Evolutionary conservation across 2,888 invertebrate genomes (phyloP), one percentile per base, ranked within the genome.

Genomic region (Enchytraeus crypticus): DNA sequence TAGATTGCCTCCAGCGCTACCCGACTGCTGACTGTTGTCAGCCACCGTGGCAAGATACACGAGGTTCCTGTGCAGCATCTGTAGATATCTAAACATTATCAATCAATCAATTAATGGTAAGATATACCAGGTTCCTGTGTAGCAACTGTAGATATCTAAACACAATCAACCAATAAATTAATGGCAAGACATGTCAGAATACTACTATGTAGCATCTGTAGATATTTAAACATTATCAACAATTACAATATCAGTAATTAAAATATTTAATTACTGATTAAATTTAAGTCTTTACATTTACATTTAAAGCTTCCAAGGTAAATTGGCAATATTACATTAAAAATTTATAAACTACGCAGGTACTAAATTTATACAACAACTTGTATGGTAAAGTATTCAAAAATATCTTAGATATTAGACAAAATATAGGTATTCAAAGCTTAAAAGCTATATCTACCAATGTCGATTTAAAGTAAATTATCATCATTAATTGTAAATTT

Each of bases 1-100:
- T n/a, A n/a, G n/a, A n/a, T n/a, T n/a, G n/a, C n/a, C n/a, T n/a
- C n/a, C n/a, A n/a, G n/a, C n/a, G n/a, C n/a, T n/a, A n/a, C n/a
- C n/a, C n/a, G n/a, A n/a, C n/a, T n/a, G n/a, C 82, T 92, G 92
- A 76, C 89, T 89, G 23, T 91, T 88, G 82, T 98, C 97, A n/a
- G 96, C 96, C 63, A 97, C 85, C 30, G 92, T 91, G 8, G 96
- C 95, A 71, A 98, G 83, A 79, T 93, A 96, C 0, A 96, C 90
- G 64, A 98, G 84, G 82, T 98, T 98, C 68, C 95, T 84, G 77
- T 98, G 97, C 66, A 98, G 81, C 65, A 90, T 86, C 80, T 93
- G 90, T 77, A 96, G 95, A 79, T 91, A 85, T 66, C 84, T 84
- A 64, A 26, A 49, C 1, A 51, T 11, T 18, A 29, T 51, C 11